These are phyloP conservation scores for Takifugu bimaculatus DNA, from an alignment of 2,113 vertebrate species.

Conservation along the genomic window DNA sequence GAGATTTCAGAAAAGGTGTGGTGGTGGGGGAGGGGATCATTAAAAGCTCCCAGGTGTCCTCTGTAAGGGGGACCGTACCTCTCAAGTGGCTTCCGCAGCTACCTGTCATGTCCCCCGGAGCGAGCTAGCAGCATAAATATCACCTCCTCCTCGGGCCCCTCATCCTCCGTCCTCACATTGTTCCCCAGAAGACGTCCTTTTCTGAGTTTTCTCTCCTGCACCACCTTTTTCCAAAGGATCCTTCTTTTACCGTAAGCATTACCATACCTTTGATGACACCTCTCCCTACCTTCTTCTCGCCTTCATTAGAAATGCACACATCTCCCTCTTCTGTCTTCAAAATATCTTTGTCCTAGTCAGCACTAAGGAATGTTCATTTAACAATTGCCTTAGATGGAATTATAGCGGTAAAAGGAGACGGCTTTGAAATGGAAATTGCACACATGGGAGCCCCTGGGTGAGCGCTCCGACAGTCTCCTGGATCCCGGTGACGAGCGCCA, in stretches of 20 bases:
- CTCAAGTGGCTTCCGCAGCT: conserved; percentile 41
- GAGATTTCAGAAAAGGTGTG: conserved; percentile 3
- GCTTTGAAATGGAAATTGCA: conserved; percentile 79
- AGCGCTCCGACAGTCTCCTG: conserved; percentile 39
- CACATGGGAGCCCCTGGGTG: conserved; percentile 37
- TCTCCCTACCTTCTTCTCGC: conserved; percentile 53
- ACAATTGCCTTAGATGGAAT: conserved; percentile 73
- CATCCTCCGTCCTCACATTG: conserved; percentile 6
- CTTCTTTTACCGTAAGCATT: conserved; percentile 57
- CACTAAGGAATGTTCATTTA: conserved; percentile 73
- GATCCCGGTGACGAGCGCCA: conserved; percentile 52
- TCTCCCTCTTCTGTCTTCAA: conserved; percentile 44
- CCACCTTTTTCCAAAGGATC: conserved; percentile 50
- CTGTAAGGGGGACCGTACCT: conserved; percentile 9
- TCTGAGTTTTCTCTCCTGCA: conserved; percentile 12
- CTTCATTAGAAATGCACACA: conserved; percentile 63
- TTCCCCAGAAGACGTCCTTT: conserved; percentile 43
- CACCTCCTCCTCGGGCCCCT: conserved; percentile 8
- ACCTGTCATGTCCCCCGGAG: conserved; percentile 41
- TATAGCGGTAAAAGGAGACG: conserved; percentile 61
- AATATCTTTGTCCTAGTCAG: conserved; percentile 73
- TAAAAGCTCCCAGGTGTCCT: conserved; percentile 21
- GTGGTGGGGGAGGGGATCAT: conserved; percentile 30
- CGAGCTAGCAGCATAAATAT: conserved; percentile 43
- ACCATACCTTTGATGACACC: conserved; percentile 73